Evolutionary conservation across 2,797 vertebrate genomes (phyloP), one percentile per base, ranked within the genome.

Genomic region (Phrynocephalus forsythii): DNA sequence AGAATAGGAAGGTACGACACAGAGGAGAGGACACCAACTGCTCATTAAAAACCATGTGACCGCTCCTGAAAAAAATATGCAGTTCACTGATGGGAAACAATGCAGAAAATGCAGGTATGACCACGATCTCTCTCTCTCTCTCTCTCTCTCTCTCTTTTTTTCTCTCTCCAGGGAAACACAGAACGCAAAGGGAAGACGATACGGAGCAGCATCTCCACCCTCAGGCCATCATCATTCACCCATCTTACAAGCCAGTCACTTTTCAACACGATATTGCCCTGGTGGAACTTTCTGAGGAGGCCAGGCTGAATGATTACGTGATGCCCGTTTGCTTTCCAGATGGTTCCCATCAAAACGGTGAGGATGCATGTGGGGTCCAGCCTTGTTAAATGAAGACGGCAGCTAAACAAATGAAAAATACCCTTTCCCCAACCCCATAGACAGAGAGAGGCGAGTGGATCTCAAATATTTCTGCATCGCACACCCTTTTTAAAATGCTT

Each of bases 291-390:
- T 78, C 69, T 0, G 26, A 87, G 7, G 87, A 90, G 73, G 94
- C 93, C 0, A 33, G 50, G 13, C 87, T 97, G 87, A 96, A 93
- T 2, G 52, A 95, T 68, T 95, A 93, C 0, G 95, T 97, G 86
- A 95, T 95, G 94, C 96, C 96, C 3, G 69, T 96, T 80, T 97
- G 96, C 80, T 90, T 97, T 33, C 96, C 96, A 0, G 90, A 95
- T n/a, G 68, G 81, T 1, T 80, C 91, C 11, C 10, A 44, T 0
- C 52, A 63, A 3, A 73, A 92, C 95, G 95, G 96, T 96, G 92
- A 66, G 87, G 1, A 30, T 9, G 11, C 38, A 44, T 20, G 5
- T 1, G 3, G 1, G 48, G 30, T 0, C 1, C 10, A 2, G 11
- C 9, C 8, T 3, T 13, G 11, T 11, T 7, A 44, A 66, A 28